A percentile compares a stretch with the other conserved stretches of the same genome.
Conservation (phyloP, 2,888 invertebrate species). For the Diplazon laetatorius region DNA sequence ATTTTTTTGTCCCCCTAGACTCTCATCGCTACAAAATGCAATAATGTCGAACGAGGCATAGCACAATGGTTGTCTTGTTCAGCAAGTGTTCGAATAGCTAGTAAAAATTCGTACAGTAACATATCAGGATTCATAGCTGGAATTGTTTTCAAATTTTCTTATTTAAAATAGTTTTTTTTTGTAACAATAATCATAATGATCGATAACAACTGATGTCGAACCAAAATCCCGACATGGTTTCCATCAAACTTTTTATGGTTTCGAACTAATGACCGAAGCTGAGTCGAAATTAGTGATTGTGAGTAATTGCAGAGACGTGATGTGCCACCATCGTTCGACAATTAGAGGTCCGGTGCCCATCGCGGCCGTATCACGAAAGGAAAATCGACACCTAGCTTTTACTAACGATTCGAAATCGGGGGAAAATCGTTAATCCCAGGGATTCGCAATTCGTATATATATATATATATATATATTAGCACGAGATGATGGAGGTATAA, state of each 20-base stretch:
- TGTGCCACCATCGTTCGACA: constrained; percentile 41
- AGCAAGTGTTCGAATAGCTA: no score
- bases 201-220: not conserved
- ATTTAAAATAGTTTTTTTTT: no score
- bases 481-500: constrained; percentile 11
- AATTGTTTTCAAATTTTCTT: no score
- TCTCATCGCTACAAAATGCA: no score
- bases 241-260: not conserved
- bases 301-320: constrained; percentile 24
- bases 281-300: constrained; percentile 33
- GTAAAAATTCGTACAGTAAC: not conserved
- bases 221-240: not conserved
- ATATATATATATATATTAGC: not conserved
- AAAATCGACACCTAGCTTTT: constrained; percentile 27
- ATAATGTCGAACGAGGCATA: no score
- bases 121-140: not conserved
- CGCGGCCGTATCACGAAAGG: constrained; percentile 22
- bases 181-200: not conserved
- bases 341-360: constrained; percentile 49
- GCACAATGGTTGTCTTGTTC: no score
- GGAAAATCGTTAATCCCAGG: constrained; percentile 41
- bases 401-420: constrained; percentile 43
- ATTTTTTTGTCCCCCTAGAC: no score
- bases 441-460: constrained; percentile 23
- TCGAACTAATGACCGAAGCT: not conserved